These are phyloP conservation scores for Pluvianellus socialis DNA, from an alignment of 2,113 vertebrate genomes.

Conservation along the genomic window DNA sequence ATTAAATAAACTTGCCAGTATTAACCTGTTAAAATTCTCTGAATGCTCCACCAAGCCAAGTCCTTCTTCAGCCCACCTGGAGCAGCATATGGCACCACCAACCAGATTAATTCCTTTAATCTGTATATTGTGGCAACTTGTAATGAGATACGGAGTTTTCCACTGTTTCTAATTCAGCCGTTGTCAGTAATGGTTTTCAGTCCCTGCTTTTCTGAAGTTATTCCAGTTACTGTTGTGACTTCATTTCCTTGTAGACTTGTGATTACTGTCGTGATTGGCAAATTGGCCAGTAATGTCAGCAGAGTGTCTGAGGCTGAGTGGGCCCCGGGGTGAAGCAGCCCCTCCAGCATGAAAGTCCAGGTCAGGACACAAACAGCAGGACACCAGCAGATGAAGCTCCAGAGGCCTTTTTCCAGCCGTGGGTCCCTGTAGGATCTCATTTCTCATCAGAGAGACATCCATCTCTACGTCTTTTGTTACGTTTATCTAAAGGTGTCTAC, in stretches of 20 bases:
- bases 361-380: not conserved
- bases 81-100: not conserved
- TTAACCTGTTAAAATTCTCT: slow-evolving; percentile 53
- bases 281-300: not conserved
- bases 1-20: slow-evolving; percentile 23
- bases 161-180: not conserved
- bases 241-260: not conserved
- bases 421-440: not conserved
- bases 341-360: not conserved
- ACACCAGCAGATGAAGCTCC: not conserved
- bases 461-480: not conserved
- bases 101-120: not conserved
- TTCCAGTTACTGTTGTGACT: not conserved
- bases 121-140: not conserved
- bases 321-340: not conserved
- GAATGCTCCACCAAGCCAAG: not conserved
- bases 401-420: not conserved
- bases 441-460: not conserved
- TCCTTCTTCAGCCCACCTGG: slow-evolving; percentile 18
- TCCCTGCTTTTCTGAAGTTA: not conserved
- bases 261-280: not conserved
- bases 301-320: fast-evolving
- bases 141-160: not conserved
- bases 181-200: not conserved
- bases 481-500: not conserved